Evolutionary conservation across 1,140 invertebrate species (phyloP).

Genomic region (Magallana ariakensis): DNA sequence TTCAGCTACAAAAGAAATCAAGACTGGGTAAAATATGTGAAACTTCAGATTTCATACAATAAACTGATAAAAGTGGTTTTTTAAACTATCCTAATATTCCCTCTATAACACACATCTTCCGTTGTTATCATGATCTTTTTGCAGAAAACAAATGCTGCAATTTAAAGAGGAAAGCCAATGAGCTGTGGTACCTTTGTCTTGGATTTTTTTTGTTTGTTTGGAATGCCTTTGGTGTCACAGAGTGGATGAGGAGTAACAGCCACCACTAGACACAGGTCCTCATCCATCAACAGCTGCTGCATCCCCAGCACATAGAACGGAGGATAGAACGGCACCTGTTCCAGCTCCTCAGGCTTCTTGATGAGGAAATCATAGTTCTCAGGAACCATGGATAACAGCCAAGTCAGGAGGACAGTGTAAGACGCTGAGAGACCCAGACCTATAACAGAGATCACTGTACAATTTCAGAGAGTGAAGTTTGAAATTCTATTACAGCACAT

Average conservation of each 20-base stretch:
- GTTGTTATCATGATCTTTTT: too few relatives aligned
- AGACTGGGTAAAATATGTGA: background rate
- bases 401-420: conserved; percentile 74
- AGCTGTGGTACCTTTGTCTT: conserved; percentile 65
- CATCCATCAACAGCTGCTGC: conserved; percentile 75
- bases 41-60: too few relatives aligned
- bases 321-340: conserved; percentile 21
- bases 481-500: background rate
- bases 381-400: conserved; percentile 76
- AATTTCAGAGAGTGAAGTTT: background rate
- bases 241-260: conserved; percentile 70
- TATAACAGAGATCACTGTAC: conserved; percentile 32
- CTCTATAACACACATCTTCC: too few relatives aligned
- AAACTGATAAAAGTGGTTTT: too few relatives aligned
- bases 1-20: conserved; percentile 57
- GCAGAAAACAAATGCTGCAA: background rate
- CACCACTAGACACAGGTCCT: conserved; percentile 71
- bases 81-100: too few relatives aligned
- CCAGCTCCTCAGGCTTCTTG: conserved; percentile 39
- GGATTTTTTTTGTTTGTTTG: conserved; percentile 65
- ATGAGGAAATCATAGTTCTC: conserved; percentile 69
- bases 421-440: conserved; percentile 74
- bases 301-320: conserved; percentile 77
- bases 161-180: background rate
- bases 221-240: conserved; percentile 63